Base-by-base conservation (phyloP, 2,797 vertebrate species). In the Xerus rutilus region DNA sequence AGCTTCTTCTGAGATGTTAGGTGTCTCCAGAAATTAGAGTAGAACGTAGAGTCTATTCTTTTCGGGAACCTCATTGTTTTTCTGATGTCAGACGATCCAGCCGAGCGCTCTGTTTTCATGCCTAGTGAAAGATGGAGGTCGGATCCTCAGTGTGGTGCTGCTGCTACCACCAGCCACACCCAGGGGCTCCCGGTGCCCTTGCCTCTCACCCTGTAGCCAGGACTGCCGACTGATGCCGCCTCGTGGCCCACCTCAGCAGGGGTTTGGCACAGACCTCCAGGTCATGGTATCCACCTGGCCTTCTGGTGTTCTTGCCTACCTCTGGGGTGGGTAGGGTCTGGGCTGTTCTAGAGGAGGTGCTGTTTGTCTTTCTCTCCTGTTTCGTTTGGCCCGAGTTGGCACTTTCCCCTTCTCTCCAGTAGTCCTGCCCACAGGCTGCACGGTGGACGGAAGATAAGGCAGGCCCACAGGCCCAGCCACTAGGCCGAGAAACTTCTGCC, bases 351-450 rank as follows among this genome's bases (percentile, higher is more conserved):
- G 74, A 54, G 17, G 9, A 52, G 15, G 43, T 32, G 35, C 15
- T 43, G n/a, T 59, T 65, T 73, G 32, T 57, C 15, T 32, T 64
- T 45, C 7, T 45, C 45, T 86, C 21, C 74, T 95, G 54, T 93
- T 92, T 78, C 45, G 28, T 93, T 92, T 93, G 95, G 81, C 94
- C 78, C 20, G 17, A 83, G 20, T 91, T 15, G 35, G 4, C 18
- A 30, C n/a, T 28, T 77, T 70, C 32, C 45, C 64, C 43, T 91
- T 76, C 20, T 78, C 69, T 69, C 12, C 47, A 18, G 0, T 54
- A 28, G 52, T 83, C 45, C 90, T 78, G 69, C 64, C 78, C 43
- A n/a, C 28, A 3, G 32, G 74, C 23, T 78, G 23, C 64, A 1
- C n/a, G 81, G 39, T 77, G 47, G n/a, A 49, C 32, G 54, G 82